Base-by-base conservation (phyloP, 1,140 invertebrate genomes). In the Holotrichia oblita region DNA sequence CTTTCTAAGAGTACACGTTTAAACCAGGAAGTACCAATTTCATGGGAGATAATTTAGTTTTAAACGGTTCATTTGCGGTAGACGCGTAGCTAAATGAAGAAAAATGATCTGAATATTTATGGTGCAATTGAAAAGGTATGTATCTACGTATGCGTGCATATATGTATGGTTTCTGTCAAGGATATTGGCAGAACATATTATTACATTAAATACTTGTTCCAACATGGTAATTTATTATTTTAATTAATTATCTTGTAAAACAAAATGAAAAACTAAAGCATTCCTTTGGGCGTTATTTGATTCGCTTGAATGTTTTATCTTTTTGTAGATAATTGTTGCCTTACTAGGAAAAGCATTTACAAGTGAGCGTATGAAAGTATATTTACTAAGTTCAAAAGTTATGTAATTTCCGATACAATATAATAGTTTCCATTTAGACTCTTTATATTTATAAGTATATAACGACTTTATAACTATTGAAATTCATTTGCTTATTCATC, bases 21-120 rank as follows among this genome's bases (percentile, higher is more conserved):
- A 69, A 27, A 69, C 61, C 61, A 69, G 61, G 22, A 69, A 69
- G 61, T 69, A 69, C 22, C 61, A 69, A 69, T 69, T 69, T 69
- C 61, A 69, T 27, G 61, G 22, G 22, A 69, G 7, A 69, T 69
- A 69, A 69, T 69, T 69, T 69, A 27, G 3, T 69, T 69, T 69
- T 24, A 69, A 69, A 69, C 9, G 61, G 61, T 69, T 69, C 20
- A 27, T 69, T 69, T 27, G 27, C 22, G 22, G 3, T 22, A 69
- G 61, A 69, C 22, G 61, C 61, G 27, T 69, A 34, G 14, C 61
- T 69, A 69, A 69, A 69, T 69, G 61, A 69, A 69, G 61, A 69
- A 69, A 69, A 69, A 69, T 69, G 61, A 69, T 69, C 61, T 69
- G 61, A 69, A 69, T 69, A 20, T 69, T 34, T 34, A 34, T 69